Percentiles rank a stretch among this genome's conserved stretches.
Evolutionary conservation across 2,888 invertebrate genomes (phyloP).

Genomic region (Tetropium fuscum): DNA sequence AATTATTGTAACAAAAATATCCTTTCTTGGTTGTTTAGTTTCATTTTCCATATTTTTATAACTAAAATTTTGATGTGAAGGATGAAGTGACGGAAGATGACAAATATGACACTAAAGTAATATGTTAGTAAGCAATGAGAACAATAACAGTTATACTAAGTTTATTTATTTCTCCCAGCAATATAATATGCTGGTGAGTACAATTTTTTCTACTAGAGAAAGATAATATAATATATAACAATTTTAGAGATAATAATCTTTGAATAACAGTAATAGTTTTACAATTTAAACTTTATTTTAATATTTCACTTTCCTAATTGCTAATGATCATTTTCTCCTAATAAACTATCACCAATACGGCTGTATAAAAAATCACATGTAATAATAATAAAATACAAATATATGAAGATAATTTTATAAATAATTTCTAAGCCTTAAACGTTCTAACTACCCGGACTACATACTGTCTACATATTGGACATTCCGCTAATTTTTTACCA

Average conservation of each 20-base stretch:
- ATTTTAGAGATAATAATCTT: constrained; percentile 28
- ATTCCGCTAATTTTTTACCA: constrained; percentile 88
- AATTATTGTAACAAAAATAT: constrained; percentile 57
- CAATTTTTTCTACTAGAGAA: not conserved
- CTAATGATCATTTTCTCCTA: constrained; percentile 17
- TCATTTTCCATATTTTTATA: constrained; percentile 34
- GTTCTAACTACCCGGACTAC: constrained; percentile 90
- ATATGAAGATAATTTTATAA: constrained; percentile 1
- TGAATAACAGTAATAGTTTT: constrained; percentile 25
- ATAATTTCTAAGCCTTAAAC: constrained; percentile 78
- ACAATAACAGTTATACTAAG: not conserved
- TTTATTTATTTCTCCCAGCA: not conserved
- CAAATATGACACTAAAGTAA: not conserved
- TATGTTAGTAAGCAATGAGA: not conserved
- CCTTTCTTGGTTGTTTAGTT: constrained; percentile 35
- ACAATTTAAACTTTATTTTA: constrained; percentile 17
- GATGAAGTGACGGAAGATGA: constrained; percentile 21
- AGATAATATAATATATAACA: constrained; percentile 24
- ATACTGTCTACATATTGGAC: constrained; percentile 93
- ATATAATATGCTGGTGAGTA: not conserved
- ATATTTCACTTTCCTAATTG: constrained; percentile 8
- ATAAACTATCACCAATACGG: constrained; percentile 34
- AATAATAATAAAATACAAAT: constrained; percentile 18
- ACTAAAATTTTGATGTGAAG: constrained; percentile 20
- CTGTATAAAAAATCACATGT: constrained; percentile 40